These are phyloP conservation scores for Vanessa cardui DNA, from an alignment of 2,888 invertebrate species.

Conservation along the genomic window DNA sequence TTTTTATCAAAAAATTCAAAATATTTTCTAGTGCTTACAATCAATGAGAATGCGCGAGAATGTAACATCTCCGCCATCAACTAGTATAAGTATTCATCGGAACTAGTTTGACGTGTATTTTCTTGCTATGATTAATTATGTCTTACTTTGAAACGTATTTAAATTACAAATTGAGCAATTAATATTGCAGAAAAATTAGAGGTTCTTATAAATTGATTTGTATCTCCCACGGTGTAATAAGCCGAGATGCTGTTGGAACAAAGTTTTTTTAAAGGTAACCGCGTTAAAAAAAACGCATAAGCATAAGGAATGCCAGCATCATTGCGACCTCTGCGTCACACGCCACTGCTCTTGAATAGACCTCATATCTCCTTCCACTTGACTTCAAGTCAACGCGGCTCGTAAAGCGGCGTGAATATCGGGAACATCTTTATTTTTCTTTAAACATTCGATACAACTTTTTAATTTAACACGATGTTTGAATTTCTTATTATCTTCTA, in stretches of 20 bases:
- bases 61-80: conserved; percentile 12
- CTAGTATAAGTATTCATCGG: conserved; percentile 20
- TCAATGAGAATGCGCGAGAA: not conserved
- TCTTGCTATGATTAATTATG: conserved; percentile 27
- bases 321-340: conserved; percentile 78
- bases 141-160: conserved; percentile 23
- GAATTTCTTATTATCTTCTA: too few species aligned
- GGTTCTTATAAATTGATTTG: conserved; percentile 19
- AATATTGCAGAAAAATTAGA: conserved; percentile 22
- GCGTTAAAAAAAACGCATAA: conserved; percentile 59
- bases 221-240: conserved; percentile 9
- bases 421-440: conserved; percentile 13
- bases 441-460: conserved; percentile 6
- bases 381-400: conserved; percentile 34
- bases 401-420: conserved; percentile 34
- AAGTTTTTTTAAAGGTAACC: not conserved
- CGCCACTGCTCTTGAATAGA: conserved; percentile 80
- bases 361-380: conserved; percentile 50
- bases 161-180: conserved; percentile 34
- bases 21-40: not conserved
- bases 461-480: not conserved
- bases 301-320: conserved; percentile 69
- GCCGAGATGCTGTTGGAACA: conserved; percentile 38
- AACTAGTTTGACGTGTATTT: conserved; percentile 22
- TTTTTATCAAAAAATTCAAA: not conserved